Conservation (phyloP, 2,113 vertebrate genomes). For the Prochilodus magdalenae region DNA sequence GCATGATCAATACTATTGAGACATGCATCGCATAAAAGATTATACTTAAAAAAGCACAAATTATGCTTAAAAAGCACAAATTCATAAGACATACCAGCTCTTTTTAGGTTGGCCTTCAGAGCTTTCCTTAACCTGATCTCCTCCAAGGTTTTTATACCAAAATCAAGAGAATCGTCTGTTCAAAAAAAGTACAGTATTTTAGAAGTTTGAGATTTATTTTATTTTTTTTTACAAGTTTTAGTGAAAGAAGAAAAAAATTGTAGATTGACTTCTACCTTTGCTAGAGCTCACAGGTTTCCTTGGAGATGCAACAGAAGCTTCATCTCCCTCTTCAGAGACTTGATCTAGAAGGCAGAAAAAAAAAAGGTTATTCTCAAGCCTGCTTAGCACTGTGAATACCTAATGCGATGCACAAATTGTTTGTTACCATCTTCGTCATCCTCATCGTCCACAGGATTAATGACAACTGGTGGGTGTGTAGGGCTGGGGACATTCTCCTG, state of each 20-base stretch:
- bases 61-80: not conserved
- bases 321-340: constrained; percentile 94
- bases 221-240: no score
- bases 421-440: constrained; percentile 89
- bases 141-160: constrained; percentile 91
- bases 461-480: constrained; percentile 95
- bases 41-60: not conserved
- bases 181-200: no score
- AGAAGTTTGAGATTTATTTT: no score
- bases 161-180: constrained; percentile 86
- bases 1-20: not conserved
- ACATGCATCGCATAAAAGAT: not conserved
- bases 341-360: constrained; percentile 80
- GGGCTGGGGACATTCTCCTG: constrained; percentile 94
- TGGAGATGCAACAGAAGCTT: constrained; percentile 77
- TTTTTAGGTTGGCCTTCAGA: constrained; percentile 86
- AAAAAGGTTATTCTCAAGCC: no score
- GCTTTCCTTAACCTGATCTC: constrained; percentile 89
- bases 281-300: constrained; percentile 74
- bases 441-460: constrained; percentile 95
- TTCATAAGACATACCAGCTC: constrained; percentile 71
- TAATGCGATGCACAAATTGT: not conserved
- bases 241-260: not conserved
- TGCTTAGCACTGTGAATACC: no score
- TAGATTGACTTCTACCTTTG: constrained; percentile 72